Conservation (phyloP, 2,797 vertebrate species). For the Capromys pilorides region DNA sequence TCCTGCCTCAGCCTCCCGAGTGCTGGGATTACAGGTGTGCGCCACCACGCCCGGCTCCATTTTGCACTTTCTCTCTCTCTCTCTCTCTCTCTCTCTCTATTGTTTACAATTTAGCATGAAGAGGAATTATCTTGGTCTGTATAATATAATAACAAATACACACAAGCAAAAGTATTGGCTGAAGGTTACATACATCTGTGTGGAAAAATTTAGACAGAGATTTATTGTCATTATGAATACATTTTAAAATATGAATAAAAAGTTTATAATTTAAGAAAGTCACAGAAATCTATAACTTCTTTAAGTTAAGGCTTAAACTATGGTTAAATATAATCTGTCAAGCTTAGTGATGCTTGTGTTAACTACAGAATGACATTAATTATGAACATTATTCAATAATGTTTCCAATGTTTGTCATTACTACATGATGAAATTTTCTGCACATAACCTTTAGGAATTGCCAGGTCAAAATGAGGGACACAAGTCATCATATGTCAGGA, state of each 20-base stretch:
- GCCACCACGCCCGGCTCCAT: too few species aligned
- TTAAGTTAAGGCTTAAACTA: neutral
- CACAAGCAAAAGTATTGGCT: neutral
- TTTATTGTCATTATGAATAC: neutral
- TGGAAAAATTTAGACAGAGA: neutral
- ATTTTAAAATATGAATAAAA: neutral
- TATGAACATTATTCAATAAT: neutral
- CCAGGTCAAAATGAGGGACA: neutral
- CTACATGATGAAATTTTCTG: conserved; percentile 15
- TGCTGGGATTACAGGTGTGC: too few species aligned
- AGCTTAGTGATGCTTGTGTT: neutral
- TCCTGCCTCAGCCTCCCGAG: too few species aligned
- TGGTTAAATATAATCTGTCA: neutral
- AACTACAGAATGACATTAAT: neutral
- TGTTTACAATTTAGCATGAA: neutral
- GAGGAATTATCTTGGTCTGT: neutral
- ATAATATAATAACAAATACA: neutral
- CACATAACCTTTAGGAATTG: neutral
- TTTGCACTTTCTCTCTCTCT: neutral
- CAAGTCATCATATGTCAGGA: neutral
- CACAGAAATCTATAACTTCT: neutral
- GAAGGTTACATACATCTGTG: neutral
- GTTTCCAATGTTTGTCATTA: neutral
- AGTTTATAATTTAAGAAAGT: neutral
- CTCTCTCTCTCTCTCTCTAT: too few species aligned